Conservation (phyloP, 2,113 vertebrate species). For the Microtus pennsylvanicus region DNA sequence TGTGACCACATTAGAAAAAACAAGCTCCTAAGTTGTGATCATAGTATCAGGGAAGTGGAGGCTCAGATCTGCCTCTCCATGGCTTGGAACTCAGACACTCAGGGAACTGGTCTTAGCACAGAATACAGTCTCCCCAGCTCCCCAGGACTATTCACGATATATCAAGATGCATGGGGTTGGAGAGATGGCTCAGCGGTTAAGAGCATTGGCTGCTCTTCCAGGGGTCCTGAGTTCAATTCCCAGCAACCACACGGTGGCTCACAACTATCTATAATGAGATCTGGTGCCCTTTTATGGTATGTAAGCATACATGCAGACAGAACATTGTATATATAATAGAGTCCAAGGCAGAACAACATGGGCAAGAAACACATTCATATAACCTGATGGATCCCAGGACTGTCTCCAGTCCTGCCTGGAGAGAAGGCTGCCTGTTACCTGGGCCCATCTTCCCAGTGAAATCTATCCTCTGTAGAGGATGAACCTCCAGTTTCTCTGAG, state of each 20-base stretch:
- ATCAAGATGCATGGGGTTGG: not conserved
- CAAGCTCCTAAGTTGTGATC: not conserved
- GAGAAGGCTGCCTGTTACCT: not conserved
- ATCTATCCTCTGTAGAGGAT: not conserved
- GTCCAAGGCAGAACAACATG: too few relatives aligned
- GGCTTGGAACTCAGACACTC: not conserved
- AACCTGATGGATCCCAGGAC: not conserved
- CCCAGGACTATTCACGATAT: not conserved
- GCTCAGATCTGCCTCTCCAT: not conserved
- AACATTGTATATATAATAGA: too few relatives aligned
- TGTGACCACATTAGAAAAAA: not conserved
- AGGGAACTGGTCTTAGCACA: not conserved
- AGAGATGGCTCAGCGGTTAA: too few relatives aligned
- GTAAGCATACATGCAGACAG: too few relatives aligned
- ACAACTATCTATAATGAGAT: too few relatives aligned
- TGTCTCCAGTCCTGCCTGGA: not conserved
- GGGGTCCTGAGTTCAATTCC: too few relatives aligned
- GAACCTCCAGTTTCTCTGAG: not conserved
- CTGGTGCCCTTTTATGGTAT: too few relatives aligned
- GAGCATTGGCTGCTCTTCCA: too few relatives aligned
- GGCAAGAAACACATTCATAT: not conserved
- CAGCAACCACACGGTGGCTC: too few relatives aligned
- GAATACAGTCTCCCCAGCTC: too few relatives aligned
- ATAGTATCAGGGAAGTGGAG: not conserved
- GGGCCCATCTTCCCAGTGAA: not conserved